phyloP scores from a whole-genome alignment of 2,113 vertebrate species.

The Scalopus aquaticus region DNA sequence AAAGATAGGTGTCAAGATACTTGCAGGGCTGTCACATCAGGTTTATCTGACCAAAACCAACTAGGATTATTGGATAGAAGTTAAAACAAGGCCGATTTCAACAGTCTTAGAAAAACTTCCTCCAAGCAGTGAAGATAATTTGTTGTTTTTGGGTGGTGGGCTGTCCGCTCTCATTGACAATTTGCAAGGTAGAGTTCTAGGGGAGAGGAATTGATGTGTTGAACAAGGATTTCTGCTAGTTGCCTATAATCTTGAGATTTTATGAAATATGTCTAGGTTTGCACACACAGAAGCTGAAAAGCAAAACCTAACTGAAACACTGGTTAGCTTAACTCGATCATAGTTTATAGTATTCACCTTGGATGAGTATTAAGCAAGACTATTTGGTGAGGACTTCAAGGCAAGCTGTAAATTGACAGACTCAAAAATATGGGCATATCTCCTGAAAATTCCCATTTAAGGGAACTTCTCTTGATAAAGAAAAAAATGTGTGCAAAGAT shows the following conservation, averaged over 20 bases:
- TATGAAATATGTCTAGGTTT: neutral
- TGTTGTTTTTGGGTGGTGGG: neutral
- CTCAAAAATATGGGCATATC: neutral
- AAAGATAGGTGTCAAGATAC: neutral
- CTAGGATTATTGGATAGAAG: neutral
- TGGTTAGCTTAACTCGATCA: neutral
- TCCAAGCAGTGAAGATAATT: neutral
- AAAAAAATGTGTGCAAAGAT: neutral
- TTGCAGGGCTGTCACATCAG: neutral
- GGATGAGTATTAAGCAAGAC: neutral
- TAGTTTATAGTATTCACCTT: slow-evolving; percentile 7
- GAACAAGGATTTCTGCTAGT: neutral
- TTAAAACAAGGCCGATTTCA: neutral
- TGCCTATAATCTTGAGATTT: neutral
- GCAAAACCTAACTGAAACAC: neutral
- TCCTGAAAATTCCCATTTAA: neutral
- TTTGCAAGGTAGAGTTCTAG: neutral
- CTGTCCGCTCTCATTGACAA: neutral
- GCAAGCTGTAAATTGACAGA: neutral
- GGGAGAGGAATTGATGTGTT: neutral
- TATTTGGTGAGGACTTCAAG: slow-evolving; percentile 29
- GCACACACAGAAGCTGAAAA: neutral
- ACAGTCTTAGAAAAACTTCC: neutral
- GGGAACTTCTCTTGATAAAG: neutral
- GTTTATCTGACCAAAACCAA: slow-evolving; percentile 12